Base-by-base conservation (phyloP, 2,888 invertebrate species). In the Spodoptera littoralis region DNA sequence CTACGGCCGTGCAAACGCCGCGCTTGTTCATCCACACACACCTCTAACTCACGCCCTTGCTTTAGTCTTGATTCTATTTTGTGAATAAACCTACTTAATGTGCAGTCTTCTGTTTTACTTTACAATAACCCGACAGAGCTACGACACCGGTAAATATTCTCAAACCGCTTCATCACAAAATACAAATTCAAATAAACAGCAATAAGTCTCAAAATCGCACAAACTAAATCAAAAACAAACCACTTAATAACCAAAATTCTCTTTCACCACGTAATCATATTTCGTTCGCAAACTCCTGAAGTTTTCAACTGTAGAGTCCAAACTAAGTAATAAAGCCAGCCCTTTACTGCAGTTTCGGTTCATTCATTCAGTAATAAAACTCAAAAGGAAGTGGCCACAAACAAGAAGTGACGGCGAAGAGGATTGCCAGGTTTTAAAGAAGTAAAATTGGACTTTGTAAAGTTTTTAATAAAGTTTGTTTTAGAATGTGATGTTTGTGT, bases 301-400 rank as follows among this genome's bases (percentile, higher is more conserved):
- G 62, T 75, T 76, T 73, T 62, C 62, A 61, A 51, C 22, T 65
- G 27, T 22, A 56, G 50, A n/a, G 49, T 65, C 55, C 46, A 43
- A 70, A 78, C 64, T 65, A 36, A 36, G 73, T 70, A 73, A 79
- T 80, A 81, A 80, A 73, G 27, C 43, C 65, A 68, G 52, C 70
- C 76, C 76, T 81, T 80, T 79, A 84, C 76, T 75, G 76, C 79
- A 77, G 59, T 79, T 77, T 46, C 58, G 72, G 70, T 62, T 74
- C 75, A 73, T 77, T 76, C 71, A 64, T 65, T 73, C 56, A 67
- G 73, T 60, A 82, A 77, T 84, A 82, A 81, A 83, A 79, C 75
- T 77, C 49, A 42, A 54, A 73, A 77, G 70, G 73, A 75, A 72
- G 73, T 74, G 74, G 65, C 73, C 68, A 77, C 76, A 78, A 81